Evolutionary conservation across 2,797 vertebrate species (phyloP).

Genomic region (Paguma larvata): DNA sequence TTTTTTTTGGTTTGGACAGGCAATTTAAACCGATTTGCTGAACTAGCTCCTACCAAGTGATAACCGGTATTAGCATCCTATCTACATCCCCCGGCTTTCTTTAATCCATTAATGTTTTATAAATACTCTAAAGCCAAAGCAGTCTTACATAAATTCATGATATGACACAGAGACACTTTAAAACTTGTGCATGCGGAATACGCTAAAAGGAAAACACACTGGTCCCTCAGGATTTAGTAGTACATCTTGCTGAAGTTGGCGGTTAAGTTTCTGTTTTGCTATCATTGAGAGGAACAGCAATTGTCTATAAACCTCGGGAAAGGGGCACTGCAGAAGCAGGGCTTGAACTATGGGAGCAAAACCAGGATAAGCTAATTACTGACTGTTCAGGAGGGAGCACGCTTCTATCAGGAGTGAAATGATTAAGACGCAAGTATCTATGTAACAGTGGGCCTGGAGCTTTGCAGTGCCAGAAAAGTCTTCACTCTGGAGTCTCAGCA

Average conservation of each 20-base stretch:
- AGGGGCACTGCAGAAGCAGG: background rate
- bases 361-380: constrained; percentile 47
- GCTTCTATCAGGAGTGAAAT: background rate
- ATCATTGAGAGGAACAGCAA: constrained; percentile 4
- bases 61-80: constrained; percentile 62
- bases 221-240: constrained; percentile 10
- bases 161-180: constrained; percentile 60
- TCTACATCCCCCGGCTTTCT: constrained; percentile 50
- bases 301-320: background rate
- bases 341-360: background rate
- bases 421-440: background rate
- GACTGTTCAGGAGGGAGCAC: constrained; percentile 44
- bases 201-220: constrained; percentile 49
- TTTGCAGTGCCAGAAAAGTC: background rate
- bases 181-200: constrained; percentile 42
- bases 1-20: constrained; percentile 21
- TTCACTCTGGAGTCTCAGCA: constrained; percentile 18
- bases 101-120: constrained; percentile 71
- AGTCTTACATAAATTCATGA: constrained; percentile 70
- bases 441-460: background rate
- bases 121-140: constrained; percentile 57
- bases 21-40: constrained; percentile 67
- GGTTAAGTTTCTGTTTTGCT: constrained; percentile 6
- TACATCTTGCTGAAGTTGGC: constrained; percentile 33
- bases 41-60: constrained; percentile 63